Base-by-base conservation (phyloP, 2,113 vertebrate genomes). In the Garra rufa region DNA sequence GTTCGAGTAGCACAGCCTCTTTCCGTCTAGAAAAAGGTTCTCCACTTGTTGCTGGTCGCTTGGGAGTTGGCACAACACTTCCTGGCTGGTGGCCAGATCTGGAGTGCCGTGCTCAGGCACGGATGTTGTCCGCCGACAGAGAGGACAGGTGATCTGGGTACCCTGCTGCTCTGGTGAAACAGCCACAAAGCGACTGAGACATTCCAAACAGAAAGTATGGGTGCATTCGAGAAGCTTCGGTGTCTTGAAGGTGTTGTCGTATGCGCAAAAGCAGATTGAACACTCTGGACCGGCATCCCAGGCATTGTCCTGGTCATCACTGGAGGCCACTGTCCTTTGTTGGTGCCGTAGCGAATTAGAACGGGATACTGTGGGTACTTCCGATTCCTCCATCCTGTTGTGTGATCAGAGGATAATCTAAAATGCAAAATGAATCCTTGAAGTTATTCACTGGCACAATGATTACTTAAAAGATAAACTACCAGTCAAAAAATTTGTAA, bases 141-240 rank as follows among this genome's bases (percentile, higher is more conserved):
- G 93, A 0, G 96, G 96, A 55, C 96, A 97, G 15, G 93, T 92
- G 24, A 97, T 93, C 2, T 93, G 90, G 0, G 94, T 93, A 6
- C 90, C 91, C 0, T 92, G 44, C 0, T 85, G 85, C 82, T 92
- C 88, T 0, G 88, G 84, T 9, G 96, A 95, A 30, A 96, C 89
- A 0, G 95, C 93, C 34, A 95, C 94, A 87, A 98, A 93, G 30
- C 97, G 95, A 4, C 98, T 96, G 87, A 99, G 93, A 2, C 98
- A 99, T 87, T 99, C 98, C 84, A 99, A 88, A 92, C 98, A 99
- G 92, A 99, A 98, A 1, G 96, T 95, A 0, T 99, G 98, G 0
- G 95, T 94, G 89, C 98, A 99, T 13, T 94, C 93, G 43, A 99
- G 94, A 85, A 94, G 86, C 79, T 99, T 99, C 76, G 98, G 98